phyloP scores from a whole-genome alignment of 1,140 invertebrate species.

The Ctenoplectra terminalis region DNA sequence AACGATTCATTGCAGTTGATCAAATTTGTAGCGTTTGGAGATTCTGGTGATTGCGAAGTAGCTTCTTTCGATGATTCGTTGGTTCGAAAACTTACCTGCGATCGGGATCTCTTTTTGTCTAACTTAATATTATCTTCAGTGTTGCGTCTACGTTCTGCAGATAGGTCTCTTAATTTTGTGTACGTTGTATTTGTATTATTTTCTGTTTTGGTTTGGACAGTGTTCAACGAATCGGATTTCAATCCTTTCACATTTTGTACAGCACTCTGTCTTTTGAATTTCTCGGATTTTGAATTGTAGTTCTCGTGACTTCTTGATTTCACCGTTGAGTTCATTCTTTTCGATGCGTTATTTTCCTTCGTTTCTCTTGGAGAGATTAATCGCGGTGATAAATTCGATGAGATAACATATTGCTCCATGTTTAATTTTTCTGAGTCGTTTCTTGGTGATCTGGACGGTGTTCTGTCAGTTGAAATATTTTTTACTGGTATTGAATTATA shows the following conservation, averaged over 20 bases:
- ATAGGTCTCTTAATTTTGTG: constrained; percentile 12
- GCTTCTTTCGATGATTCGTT: background rate
- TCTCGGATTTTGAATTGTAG: background rate
- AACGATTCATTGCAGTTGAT: background rate
- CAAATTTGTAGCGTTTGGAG: background rate
- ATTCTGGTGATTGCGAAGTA: background rate
- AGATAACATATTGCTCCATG: background rate
- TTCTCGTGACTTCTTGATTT: constrained; percentile 21
- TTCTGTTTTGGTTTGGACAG: background rate
- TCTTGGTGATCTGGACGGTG: background rate
- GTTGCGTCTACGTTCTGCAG: background rate
- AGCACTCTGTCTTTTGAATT: background rate
- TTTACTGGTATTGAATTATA: background rate
- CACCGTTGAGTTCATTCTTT: background rate
- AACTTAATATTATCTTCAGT: constrained; percentile 15
- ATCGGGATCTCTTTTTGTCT: constrained; percentile 47
- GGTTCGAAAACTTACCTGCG: constrained; percentile 31
- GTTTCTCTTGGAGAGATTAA: background rate
- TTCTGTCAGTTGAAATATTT: background rate
- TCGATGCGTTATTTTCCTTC: background rate
- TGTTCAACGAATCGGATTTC: constrained; percentile 8
- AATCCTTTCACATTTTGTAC: background rate
- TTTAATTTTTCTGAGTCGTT: background rate
- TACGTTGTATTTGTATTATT: background rate
- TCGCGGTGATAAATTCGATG: background rate